Conservation (phyloP, 2,888 invertebrate species). For the Hyposoter didymator region DNA sequence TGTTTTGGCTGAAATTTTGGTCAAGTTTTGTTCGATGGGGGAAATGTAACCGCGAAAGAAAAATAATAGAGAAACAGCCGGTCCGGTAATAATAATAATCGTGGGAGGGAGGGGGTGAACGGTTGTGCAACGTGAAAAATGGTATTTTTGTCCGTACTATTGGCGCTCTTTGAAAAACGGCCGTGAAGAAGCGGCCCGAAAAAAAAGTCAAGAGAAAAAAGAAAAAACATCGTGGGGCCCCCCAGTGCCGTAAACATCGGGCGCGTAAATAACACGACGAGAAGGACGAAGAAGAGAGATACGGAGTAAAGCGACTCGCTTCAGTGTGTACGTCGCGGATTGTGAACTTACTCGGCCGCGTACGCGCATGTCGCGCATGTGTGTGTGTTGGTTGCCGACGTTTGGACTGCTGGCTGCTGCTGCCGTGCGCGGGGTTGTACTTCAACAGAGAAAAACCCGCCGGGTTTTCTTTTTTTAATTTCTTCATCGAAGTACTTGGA, state of each 20-base stretch:
- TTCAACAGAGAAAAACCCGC: conserved; percentile 64
- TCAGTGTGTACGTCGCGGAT: conserved; percentile 37
- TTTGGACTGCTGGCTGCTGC: conserved; percentile 61
- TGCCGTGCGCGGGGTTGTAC: conserved; percentile 67
- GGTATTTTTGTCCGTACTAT: conserved; percentile 71
- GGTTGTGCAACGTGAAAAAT: conserved; percentile 75
- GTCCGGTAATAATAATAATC: conserved; percentile 48
- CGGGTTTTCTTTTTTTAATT: conserved; percentile 63
- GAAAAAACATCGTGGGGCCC: background rate
- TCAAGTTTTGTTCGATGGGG: background rate
- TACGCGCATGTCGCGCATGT: conserved; percentile 39
- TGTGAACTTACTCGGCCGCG: conserved; percentile 26
- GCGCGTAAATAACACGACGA: conserved; percentile 74
- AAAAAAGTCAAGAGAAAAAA: background rate
- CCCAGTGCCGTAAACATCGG: conserved; percentile 78
- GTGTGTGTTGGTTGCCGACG: conserved; percentile 61
- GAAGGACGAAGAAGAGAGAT: conserved; percentile 15
- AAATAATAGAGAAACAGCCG: conserved; percentile 57
- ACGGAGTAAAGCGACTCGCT: conserved; percentile 26
- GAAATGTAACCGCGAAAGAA: conserved; percentile 12
- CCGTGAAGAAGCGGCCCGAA: conserved; percentile 52
- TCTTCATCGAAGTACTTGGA: conserved; percentile 9
- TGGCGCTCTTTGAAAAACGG: conserved; percentile 66
- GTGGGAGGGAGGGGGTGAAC: conserved; percentile 47
- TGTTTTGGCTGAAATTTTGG: background rate